phyloP scores from a whole-genome alignment of 2,888 invertebrate species.

The Cotesia congregata region DNA sequence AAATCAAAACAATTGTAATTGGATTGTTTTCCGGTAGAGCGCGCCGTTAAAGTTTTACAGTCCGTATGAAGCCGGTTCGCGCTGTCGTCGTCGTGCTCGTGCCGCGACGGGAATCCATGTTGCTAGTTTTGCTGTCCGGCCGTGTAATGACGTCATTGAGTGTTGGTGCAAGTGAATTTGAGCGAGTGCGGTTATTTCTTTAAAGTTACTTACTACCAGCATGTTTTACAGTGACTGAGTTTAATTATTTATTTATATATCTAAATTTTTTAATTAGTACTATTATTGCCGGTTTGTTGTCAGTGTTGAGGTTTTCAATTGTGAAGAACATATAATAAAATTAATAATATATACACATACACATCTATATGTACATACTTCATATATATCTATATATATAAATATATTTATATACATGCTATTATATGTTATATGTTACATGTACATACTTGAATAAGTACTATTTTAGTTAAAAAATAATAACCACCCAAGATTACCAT shows the following conservation, averaged over 20 bases:
- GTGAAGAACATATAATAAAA: slow-evolving; percentile 8
- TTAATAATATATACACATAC: too few species aligned
- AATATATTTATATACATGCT: not conserved
- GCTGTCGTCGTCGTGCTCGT: slow-evolving; percentile 39
- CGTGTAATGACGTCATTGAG: slow-evolving; percentile 62
- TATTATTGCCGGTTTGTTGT: slow-evolving; percentile 47
- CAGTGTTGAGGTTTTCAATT: not conserved
- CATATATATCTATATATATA: not conserved
- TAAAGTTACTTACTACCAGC: slow-evolving; percentile 52
- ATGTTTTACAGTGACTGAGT: slow-evolving; percentile 54
- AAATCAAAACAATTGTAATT: not conserved
- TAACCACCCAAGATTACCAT: too few species aligned
- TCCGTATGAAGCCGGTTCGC: not conserved
- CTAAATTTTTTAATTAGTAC: not conserved
- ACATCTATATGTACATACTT: not conserved
- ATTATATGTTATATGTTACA: not conserved
- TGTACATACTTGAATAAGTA: too few species aligned
- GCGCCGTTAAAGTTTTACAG: not conserved
- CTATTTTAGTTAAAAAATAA: too few species aligned
- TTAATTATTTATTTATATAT: not conserved
- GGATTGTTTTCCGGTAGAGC: not conserved
- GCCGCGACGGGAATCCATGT: slow-evolving; percentile 57
- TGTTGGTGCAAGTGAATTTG: slow-evolving; percentile 60
- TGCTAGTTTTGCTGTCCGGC: slow-evolving; percentile 55
- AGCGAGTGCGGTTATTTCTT: slow-evolving; percentile 49